Conservation (phyloP, 1,140 invertebrate species). For the Drosophila chauvacae region DNA sequence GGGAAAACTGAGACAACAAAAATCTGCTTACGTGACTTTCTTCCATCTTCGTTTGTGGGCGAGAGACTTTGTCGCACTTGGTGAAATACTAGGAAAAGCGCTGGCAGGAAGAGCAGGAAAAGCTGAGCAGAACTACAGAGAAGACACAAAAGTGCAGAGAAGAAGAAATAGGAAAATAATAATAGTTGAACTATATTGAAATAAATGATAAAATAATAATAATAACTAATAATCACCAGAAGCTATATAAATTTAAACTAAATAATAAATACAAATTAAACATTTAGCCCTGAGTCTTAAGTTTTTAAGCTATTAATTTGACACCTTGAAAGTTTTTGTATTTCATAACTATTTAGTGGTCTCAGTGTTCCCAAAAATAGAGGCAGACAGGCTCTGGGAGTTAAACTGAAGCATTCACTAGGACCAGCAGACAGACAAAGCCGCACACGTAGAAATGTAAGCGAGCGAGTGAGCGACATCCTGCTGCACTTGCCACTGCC, state of each 20-base stretch:
- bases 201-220: background rate
- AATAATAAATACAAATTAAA: background rate
- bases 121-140: background rate
- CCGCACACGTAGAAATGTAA: conserved; percentile 32
- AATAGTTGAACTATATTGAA: background rate
- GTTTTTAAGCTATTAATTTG: background rate
- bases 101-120: background rate
- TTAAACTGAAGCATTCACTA: conserved; percentile 17
- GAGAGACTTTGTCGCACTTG: conserved; percentile 24
- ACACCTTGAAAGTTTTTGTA: background rate
- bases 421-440: conserved; percentile 19
- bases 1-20: conserved; percentile 21
- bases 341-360: background rate
- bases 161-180: background rate
- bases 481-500: conserved; percentile 32
- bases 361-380: conserved; percentile 6
- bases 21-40: conserved; percentile 40
- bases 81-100: background rate
- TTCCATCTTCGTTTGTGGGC: conserved; percentile 1
- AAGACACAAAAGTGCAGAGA: background rate
- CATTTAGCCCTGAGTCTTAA: background rate
- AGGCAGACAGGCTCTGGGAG: conserved; percentile 17
- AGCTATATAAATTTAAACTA: background rate
- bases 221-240: background rate
- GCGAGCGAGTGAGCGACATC: conserved; percentile 16